A percentile compares a stretch with the other conserved stretches of the same genome.
Evolutionary conservation across 2,888 invertebrate species (phyloP).

Genomic region (Caenorhabditis japonica): DNA sequence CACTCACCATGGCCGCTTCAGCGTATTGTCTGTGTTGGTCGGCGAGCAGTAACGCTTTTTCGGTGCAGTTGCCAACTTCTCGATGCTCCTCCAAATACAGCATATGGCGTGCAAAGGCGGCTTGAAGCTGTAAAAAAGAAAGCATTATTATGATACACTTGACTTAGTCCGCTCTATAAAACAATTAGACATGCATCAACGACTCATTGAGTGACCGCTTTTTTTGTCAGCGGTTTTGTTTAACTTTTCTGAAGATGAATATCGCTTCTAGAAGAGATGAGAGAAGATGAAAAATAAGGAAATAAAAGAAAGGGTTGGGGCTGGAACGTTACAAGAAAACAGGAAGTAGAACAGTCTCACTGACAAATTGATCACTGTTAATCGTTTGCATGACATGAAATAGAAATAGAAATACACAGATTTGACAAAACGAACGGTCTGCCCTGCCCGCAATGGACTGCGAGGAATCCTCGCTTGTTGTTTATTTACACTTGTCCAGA

Average conservation of each 20-base stretch:
- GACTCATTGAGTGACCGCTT: constrained; percentile 24
- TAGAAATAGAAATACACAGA: too few species aligned
- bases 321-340: too few species aligned
- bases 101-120: constrained; percentile 78
- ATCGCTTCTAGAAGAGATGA: neutral
- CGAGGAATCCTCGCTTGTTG: too few species aligned
- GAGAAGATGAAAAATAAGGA: neutral
- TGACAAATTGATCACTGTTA: too few species aligned
- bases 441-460: too few species aligned
- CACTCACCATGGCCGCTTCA: constrained; percentile 77
- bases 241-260: constrained; percentile 6
- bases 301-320: neutral
- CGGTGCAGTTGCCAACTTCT: constrained; percentile 77
- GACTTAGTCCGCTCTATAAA: constrained; percentile 15
- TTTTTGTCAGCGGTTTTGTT: constrained; percentile 3
- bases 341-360: too few species aligned
- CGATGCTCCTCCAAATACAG: constrained; percentile 78
- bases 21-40: constrained; percentile 78
- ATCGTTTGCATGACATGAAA: too few species aligned
- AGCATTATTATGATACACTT: constrained; percentile 31
- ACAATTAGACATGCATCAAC: constrained; percentile 41
- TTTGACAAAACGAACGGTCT: too few species aligned
- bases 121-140: constrained; percentile 78
- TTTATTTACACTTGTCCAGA: too few species aligned
- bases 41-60: constrained; percentile 77